Evolutionary conservation across 1,140 invertebrate species (phyloP), one percentile per base, ranked within the genome.

Genomic region (Charaxes varanes): DNA sequence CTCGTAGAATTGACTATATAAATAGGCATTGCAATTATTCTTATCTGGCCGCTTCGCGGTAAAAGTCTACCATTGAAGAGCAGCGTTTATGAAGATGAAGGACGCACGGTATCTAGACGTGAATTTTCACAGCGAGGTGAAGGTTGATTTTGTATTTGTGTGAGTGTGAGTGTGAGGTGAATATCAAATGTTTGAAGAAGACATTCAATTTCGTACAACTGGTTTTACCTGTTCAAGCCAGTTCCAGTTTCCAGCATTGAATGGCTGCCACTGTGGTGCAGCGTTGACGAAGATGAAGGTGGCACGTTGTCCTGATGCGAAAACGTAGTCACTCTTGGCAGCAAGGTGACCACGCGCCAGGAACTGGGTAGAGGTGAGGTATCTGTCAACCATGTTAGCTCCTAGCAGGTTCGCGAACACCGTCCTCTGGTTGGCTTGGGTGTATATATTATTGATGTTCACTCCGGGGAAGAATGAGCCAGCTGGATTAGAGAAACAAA

Each of bases 201-300:
- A n/a, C n/a, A n/a, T n/a, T n/a, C n/a, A n/a, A n/a, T n/a, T n/a
- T n/a, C n/a, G n/a, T n/a, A n/a, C n/a, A n/a, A n/a, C n/a, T n/a
- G n/a, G n/a, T n/a, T 36, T 28, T 51, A 84, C 80, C 50, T 74
- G 65, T 62, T 85, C 84, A 6, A 85, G 50, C 24, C 37, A 62
- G 53, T 84, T 82, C 89, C 90, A 91, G 64, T 91, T 91, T 19
- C 87, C 88, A 30, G 80, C 87, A 48, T 90, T 90, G 43, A 91
- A 87, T 3, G 78, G 84, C 41, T 90, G 88, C 90, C 90, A 91
- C 41, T 89, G 89, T 1, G 89, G 89, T 2, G 86, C 88, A 2
- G 79, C 85, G 56, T 91, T 92, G 5, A 89, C 85, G 59, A 88
- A 91, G 51, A 87, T 87, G 67, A 89, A 91, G 2, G 89, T 89